Percentiles rank a stretch among this genome's conserved stretches.
phyloP scores from a whole-genome alignment of 2,888 invertebrate genomes.

The Agrochola lota region DNA sequence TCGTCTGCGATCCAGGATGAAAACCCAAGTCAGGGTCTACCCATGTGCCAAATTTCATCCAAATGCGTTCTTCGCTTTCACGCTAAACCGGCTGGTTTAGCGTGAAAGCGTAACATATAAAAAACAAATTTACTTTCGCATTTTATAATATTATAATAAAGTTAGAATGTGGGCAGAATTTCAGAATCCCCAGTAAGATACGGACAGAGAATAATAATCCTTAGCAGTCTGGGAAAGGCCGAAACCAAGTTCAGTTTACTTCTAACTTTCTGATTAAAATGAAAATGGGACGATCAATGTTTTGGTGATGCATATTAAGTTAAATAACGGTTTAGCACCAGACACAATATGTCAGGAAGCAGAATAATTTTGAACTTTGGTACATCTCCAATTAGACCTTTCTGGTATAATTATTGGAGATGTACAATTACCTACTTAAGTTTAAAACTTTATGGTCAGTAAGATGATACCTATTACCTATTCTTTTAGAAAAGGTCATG shows the following conservation, averaged over 20 bases:
- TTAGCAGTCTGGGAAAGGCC: conserved; percentile 34
- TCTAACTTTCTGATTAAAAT: conserved; percentile 44
- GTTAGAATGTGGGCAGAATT: conserved; percentile 7
- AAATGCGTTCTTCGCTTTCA: no score
- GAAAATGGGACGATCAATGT: conserved; percentile 17
- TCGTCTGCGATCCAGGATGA: no score
- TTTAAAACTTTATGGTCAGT: neutral
- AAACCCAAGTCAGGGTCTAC: no score
- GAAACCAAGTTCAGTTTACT: conserved; percentile 52
- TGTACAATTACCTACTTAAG: neutral
- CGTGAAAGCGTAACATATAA: no score
- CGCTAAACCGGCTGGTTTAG: no score
- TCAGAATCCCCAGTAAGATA: conserved; percentile 11
- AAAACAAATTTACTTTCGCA: no score
- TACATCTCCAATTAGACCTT: no score
- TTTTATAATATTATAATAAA: no score
- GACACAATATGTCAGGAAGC: conserved; percentile 14
- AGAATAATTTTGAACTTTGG: conserved; percentile 7
- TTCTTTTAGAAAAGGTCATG: neutral
- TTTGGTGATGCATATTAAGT: conserved; percentile 24
- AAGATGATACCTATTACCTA: neutral
- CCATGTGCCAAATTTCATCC: no score
- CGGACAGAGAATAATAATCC: conserved; percentile 48
- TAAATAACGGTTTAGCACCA: conserved; percentile 9
- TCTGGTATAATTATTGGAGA: neutral